Evolutionary conservation across 2,113 vertebrate species (phyloP), one percentile per base, ranked within the genome.

Genomic region (Bungarus multicinctus): DNA sequence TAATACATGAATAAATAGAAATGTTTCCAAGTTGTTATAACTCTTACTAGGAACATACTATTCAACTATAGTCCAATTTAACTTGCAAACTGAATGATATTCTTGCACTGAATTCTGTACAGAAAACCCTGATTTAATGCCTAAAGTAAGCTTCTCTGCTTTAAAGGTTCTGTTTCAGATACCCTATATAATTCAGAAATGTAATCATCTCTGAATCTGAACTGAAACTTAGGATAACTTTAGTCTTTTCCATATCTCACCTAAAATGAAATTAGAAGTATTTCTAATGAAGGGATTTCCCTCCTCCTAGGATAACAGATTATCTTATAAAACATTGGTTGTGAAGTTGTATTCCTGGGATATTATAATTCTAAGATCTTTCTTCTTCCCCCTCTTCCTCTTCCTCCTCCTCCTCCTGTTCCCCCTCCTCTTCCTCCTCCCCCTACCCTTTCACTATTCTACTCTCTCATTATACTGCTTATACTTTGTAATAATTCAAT

Each of bases 341-440:
- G n/a, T 16, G 7, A 34, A 34, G 2, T 74, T 74, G 2, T 34
- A 6, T 20, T 74, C n/a, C n/a, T 74, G n/a, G 20, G n/a, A 74
- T 39, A 39, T 16, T 69, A 34, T 4, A 69, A 34, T 69, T 69
- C 30, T 14, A 69, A 34, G 4, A 69, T 69, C n/a, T 64, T 64
- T 30, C 27, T 30, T 64, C 27, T 3, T 64, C 27, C 0, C 12
- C 25, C 0, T 27, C 58, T 3, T 54, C 53, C 1, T 18, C 58
- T 12, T 54, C 53, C 1, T 18, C 53, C 0, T 57, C 16, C 1
- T 20, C 54, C 7, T 18, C 16, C 1, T 2, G 6, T 5, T 2
- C 5, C 8, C 0, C 8, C 12, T 27, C 2, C 23, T 6, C 20
- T 57, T 2, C 2, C 7, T 47, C 6, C 5, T 14, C 30, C 57